These are phyloP conservation scores for Athripsodes cinereus DNA, from an alignment of 2,888 invertebrate genomes.

Conservation along the genomic window DNA sequence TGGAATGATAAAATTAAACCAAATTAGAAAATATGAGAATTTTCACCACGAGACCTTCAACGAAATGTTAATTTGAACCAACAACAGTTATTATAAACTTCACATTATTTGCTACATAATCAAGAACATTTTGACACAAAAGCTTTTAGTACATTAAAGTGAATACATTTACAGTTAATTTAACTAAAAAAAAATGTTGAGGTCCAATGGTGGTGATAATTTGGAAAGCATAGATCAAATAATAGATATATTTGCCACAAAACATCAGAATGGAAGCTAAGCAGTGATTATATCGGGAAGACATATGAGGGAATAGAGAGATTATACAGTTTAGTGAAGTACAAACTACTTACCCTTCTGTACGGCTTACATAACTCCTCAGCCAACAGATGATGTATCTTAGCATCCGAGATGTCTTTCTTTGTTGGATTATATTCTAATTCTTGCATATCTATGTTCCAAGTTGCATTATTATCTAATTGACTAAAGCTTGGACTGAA, in stretches of 20 bases:
- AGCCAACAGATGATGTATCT: constrained; percentile 85
- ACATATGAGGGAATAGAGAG: background rate
- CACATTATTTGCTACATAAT: no score
- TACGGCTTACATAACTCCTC: constrained; percentile 86
- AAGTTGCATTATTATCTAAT: constrained; percentile 73
- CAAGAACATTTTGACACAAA: no score
- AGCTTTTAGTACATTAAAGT: no score
- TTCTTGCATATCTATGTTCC: constrained; percentile 92
- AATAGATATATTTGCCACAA: background rate
- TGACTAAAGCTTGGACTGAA: constrained; percentile 77
- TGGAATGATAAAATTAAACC: constrained; percentile 26
- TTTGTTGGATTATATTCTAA: constrained; percentile 88
- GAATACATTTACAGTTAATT: background rate
- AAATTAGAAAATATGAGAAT: constrained; percentile 23
- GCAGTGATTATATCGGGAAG: background rate
- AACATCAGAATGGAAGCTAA: background rate
- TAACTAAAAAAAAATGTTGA: background rate
- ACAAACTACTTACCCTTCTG: constrained; percentile 59
- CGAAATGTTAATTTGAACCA: no score
- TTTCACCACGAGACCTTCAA: background rate
- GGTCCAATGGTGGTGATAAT: background rate
- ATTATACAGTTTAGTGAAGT: constrained; percentile 23
- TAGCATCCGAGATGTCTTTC: constrained; percentile 90
- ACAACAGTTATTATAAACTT: no score
- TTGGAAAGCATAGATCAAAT: background rate